Base-by-base conservation (phyloP, 1,140 invertebrate species). In the Pseudomyrmex dendroicus region DNA sequence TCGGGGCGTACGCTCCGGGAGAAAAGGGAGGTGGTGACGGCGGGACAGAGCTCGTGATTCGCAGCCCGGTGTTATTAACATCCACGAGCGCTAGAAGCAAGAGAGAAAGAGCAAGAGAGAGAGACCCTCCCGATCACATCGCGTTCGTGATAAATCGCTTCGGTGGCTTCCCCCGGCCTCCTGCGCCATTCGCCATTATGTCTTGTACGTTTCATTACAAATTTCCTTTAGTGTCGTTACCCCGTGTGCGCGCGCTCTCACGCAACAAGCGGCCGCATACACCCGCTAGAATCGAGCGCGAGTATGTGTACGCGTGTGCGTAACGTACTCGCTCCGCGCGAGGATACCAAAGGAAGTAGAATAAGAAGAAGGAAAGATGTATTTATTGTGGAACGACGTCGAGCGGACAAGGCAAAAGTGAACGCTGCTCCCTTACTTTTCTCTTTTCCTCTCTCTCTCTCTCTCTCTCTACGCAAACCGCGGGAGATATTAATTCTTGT, bases 121-220 rank as follows among this genome's bases (percentile, higher is more conserved):
- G 35, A 35, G 35, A 0, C 35, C 35, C 35, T 35, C 85, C 91
- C 91, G 93, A 94, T 94, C 92, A 92, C 93, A 92, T 93, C 92
- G 91, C 86, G 85, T 92, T 92, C 90, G 90, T 93, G 93, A 93
- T 94, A 93, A 93, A 93, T 93, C 91, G 92, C 91, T 92, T 86
- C 91, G 85, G 90, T 91, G 89, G 91, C 90, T 91, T 90, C 86
- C 82, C 89, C 85, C 85, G 67, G 80, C 83, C 84, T 89, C 84
- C 85, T 88, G 86, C 85, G 73, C 85, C 77, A 82, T 84, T 78
- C 84, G 77, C 91, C 90, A 92, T 93, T 93, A 92, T 91, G 91
- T 91, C 91, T 91, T 88, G 89, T 90, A 92, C 83, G 90, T 93
- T 93, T 92, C 92, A 92, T 92, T 93, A 92, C 91, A 91, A 92